These are phyloP conservation scores for Drosophila quadrilineata DNA, from an alignment of 1,140 invertebrate species.

Conservation along the genomic window DNA sequence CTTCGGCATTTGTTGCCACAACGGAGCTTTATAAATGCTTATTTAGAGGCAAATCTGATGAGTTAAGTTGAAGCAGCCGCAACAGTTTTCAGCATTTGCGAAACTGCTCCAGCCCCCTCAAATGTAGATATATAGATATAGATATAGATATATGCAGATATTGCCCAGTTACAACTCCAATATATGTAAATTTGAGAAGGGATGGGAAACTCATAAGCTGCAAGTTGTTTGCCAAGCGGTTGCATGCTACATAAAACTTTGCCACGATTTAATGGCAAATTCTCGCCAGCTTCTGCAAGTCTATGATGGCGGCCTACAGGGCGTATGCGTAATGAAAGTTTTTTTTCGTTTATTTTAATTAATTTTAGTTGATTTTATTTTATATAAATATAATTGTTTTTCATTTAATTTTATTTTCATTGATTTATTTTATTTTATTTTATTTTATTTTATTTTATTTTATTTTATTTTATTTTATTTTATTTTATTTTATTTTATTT, in stretches of 20 bases:
- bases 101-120: slow-evolving; percentile 37
- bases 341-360: background rate
- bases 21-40: slow-evolving; percentile 73
- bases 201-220: too few relatives aligned
- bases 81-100: background rate
- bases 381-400: too few relatives aligned
- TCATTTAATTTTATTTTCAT: background rate
- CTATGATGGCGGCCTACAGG: background rate
- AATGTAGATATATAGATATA: slow-evolving; percentile 15
- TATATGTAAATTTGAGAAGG: too few relatives aligned
- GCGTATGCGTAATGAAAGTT: background rate
- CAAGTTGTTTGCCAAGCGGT: slow-evolving; percentile 37
- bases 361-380: too few relatives aligned
- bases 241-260: slow-evolving; percentile 30
- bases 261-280: slow-evolving; percentile 25
- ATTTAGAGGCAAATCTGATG: slow-evolving; percentile 75
- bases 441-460: background rate
- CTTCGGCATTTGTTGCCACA: slow-evolving; percentile 58
- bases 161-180: too few relatives aligned
- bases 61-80: slow-evolving; percentile 52
- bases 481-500: background rate
- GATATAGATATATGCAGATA: slow-evolving; percentile 24
- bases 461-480: background rate
- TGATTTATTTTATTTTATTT: background rate
- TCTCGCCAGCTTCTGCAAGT: slow-evolving; percentile 24